Conservation (phyloP, 2,888 invertebrate species). For the Hypolimnas misippus region DNA sequence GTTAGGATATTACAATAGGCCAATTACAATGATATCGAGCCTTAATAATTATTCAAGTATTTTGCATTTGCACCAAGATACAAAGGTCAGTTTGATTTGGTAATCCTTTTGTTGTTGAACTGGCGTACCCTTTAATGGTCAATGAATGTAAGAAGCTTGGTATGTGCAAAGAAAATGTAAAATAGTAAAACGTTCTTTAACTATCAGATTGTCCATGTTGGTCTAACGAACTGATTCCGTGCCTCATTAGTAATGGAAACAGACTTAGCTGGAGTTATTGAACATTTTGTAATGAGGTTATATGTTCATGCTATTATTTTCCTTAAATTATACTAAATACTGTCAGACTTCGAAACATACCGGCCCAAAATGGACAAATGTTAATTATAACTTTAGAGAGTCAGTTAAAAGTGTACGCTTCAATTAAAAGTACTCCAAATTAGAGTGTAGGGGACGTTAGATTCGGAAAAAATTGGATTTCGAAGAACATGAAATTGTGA, state of each 20-base stretch:
- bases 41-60: constrained; percentile 1
- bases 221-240: neutral
- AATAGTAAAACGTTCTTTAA: neutral
- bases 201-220: neutral
- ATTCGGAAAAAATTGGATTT: constrained; percentile 10
- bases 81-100: neutral
- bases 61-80: neutral
- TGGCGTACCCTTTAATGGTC: neutral
- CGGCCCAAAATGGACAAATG: constrained; percentile 62
- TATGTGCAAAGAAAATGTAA: neutral
- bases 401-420: constrained; percentile 63
- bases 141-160: neutral
- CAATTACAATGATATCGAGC: constrained; percentile 20
- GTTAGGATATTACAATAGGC: constrained; percentile 12
- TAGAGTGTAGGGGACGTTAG: constrained; percentile 27
- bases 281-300: constrained; percentile 4
- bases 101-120: neutral
- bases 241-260: neutral
- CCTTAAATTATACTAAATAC: constrained; percentile 43
- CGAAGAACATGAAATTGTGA: neutral
- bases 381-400: constrained; percentile 76
- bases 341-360: constrained; percentile 69
- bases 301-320: neutral
- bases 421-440: constrained; percentile 68
- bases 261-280: neutral